Conservation (phyloP, 2,888 invertebrate genomes). For the Drosophila atripex region DNA sequence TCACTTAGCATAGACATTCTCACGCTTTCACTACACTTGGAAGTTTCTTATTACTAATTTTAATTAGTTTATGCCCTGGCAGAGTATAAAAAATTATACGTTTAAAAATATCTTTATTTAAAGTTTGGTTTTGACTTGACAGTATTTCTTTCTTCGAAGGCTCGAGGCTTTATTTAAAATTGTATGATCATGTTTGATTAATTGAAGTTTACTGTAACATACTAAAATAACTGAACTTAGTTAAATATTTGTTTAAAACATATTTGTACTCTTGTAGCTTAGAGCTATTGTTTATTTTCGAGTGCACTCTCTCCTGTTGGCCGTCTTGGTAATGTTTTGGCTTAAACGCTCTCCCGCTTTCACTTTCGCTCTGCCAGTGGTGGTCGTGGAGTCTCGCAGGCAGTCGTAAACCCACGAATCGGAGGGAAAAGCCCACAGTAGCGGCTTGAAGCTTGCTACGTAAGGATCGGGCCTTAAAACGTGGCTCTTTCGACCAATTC, state of each 20-base stretch:
- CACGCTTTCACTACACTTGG: constrained; percentile 2
- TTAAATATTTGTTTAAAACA: too few relatives aligned
- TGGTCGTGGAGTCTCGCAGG: constrained; percentile 10
- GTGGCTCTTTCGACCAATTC: constrained; percentile 1
- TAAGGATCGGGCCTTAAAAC: constrained; percentile 59
- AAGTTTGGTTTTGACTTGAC: too few relatives aligned
- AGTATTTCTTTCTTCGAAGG: too few relatives aligned
- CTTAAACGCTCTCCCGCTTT: constrained; percentile 6
- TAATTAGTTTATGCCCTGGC: not conserved
- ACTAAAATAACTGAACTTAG: too few relatives aligned
- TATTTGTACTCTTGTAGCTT: not conserved
- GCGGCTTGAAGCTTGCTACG: constrained; percentile 70
- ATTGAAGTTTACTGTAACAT: too few relatives aligned
- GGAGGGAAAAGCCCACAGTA: constrained; percentile 58
- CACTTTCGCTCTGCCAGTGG: not conserved
- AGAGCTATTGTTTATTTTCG: not conserved
- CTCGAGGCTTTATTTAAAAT: too few relatives aligned
- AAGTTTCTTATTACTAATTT: not conserved
- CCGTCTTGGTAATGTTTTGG: constrained; percentile 15
- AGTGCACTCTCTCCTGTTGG: constrained; percentile 6
- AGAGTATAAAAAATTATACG: not conserved
- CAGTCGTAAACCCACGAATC: constrained; percentile 39
- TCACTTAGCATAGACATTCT: not conserved
- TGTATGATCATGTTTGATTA: too few relatives aligned
- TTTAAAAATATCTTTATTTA: not conserved